Percentiles rank a stretch among this genome's conserved stretches.
phyloP scores from a whole-genome alignment of 2,888 invertebrate species.

The Mythimna loreyi region DNA sequence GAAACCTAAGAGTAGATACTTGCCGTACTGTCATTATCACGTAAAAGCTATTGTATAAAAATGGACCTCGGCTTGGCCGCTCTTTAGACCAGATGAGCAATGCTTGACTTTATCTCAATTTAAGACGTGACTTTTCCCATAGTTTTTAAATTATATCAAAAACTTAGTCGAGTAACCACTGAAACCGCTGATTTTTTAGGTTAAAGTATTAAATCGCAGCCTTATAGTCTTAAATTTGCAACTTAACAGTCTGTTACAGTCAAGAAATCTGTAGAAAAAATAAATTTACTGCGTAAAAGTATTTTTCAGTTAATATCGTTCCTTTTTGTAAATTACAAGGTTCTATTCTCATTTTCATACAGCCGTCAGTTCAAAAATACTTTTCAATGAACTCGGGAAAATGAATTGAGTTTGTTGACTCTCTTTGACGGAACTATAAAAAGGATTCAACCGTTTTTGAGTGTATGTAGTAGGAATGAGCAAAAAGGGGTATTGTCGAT shows the following conservation, averaged over 20 bases:
- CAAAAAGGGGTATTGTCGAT: slow-evolving; percentile 14
- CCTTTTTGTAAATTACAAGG: slow-evolving; percentile 19
- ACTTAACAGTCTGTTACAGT: slow-evolving; percentile 5
- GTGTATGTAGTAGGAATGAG: neutral
- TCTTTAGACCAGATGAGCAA: too few species aligned
- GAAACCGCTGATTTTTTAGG: too few species aligned
- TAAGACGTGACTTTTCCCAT: too few species aligned
- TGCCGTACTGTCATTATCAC: too few species aligned
- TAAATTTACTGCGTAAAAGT: slow-evolving; percentile 18
- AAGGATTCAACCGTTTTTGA: slow-evolving; percentile 16
- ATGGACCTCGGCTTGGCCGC: too few species aligned
- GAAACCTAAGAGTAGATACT: too few species aligned
- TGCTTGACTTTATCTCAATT: too few species aligned
- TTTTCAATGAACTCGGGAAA: slow-evolving; percentile 12
- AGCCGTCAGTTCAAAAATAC: slow-evolving; percentile 3
- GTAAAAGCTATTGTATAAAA: too few species aligned
- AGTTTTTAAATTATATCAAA: too few species aligned
- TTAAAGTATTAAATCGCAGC: too few species aligned
- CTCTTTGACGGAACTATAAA: slow-evolving; percentile 24
- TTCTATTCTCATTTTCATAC: slow-evolving; percentile 21
- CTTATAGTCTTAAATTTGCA: neutral
- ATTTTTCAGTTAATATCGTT: slow-evolving; percentile 41
- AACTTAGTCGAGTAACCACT: too few species aligned
- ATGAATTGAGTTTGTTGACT: slow-evolving; percentile 1
- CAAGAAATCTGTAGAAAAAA: slow-evolving; percentile 38